Conservation (phyloP, 37 sponge, comb jelly and placozoan genomes). For the Beroe forskalii region DNA sequence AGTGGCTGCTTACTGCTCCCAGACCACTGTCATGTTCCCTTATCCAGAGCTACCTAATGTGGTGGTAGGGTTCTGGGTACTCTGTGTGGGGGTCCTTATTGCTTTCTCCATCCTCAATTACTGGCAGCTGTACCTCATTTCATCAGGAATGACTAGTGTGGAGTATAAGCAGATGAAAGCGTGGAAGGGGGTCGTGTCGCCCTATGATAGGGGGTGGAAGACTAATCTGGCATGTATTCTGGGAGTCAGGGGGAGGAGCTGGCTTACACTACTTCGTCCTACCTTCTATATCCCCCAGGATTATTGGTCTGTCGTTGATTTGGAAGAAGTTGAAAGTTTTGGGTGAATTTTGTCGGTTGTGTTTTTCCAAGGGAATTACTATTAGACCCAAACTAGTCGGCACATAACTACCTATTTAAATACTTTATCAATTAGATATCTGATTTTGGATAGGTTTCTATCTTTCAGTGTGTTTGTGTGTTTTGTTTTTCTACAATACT, state of each 20-base stretch:
- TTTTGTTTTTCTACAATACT: too few relatives aligned
- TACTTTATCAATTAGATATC: too few relatives aligned
- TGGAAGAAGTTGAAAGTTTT: neutral
- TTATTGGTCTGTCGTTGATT: slow-evolving; percentile 28
- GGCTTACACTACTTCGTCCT: slow-evolving; percentile 5
- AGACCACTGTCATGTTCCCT: neutral
- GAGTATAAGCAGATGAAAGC: slow-evolving; percentile 56
- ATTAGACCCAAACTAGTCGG: too few relatives aligned
- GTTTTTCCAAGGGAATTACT: too few relatives aligned
- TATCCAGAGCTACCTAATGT: slow-evolving; percentile 12
- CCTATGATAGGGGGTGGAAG: slow-evolving; percentile 21
- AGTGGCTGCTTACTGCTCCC: neutral
- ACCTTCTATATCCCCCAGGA: slow-evolving; percentile 18
- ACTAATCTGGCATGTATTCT: slow-evolving; percentile 4
- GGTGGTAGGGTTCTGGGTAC: neutral
- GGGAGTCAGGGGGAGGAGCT: neutral
- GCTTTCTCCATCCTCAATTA: slow-evolving; percentile 32
- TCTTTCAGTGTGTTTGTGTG: too few relatives aligned
- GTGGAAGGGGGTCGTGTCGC: slow-evolving; percentile 56
- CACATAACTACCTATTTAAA: too few relatives aligned
- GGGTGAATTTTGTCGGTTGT: neutral
- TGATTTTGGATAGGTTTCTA: too few relatives aligned
- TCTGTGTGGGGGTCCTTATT: neutral
- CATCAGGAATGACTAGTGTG: slow-evolving; percentile 44
- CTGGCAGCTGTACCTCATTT: slow-evolving; percentile 15